Percentiles rank a stretch among this genome's conserved stretches.
Conservation (phyloP, 2,113 vertebrate species). For the Corynorhinus townsendii region DNA sequence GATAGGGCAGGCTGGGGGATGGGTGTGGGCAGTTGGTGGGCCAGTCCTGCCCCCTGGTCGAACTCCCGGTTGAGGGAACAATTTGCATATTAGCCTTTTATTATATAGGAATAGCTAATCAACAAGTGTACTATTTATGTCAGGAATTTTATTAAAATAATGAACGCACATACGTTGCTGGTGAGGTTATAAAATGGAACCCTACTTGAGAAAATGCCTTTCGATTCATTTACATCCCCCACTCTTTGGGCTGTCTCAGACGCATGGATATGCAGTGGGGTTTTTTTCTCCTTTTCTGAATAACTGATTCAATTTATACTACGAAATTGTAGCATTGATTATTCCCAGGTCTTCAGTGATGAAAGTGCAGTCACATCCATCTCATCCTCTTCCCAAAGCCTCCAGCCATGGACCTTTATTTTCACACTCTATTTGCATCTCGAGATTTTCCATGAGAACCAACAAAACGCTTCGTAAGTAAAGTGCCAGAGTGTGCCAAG, state of each 20-base stretch:
- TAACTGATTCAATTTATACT: not conserved
- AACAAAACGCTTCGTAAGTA: not conserved
- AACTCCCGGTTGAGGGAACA: no score
- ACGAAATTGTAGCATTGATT: not conserved
- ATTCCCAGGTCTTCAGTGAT: not conserved
- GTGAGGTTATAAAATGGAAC: not conserved
- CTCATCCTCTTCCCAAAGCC: not conserved
- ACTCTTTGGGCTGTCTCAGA: not conserved
- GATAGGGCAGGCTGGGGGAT: no score
- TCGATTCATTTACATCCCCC: not conserved
- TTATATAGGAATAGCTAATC: no score
- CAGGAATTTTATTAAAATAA: not conserved
- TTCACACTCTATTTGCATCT: not conserved
- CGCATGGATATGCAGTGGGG: rapidly evolving
- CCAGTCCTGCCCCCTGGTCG: no score
- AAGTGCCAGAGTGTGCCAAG: rapidly evolving
- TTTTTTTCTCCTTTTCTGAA: not conserved
- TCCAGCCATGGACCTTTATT: not conserved
- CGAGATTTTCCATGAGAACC: not conserved
- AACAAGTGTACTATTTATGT: not conserved
- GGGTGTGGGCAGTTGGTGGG: no score
- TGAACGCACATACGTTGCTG: rapidly evolving
- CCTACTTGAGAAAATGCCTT: not conserved
- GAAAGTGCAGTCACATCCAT: rapidly evolving
- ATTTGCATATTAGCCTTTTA: no score